phyloP scores from a whole-genome alignment of 2,888 invertebrate genomes.

The Oscheius sp. region DNA sequence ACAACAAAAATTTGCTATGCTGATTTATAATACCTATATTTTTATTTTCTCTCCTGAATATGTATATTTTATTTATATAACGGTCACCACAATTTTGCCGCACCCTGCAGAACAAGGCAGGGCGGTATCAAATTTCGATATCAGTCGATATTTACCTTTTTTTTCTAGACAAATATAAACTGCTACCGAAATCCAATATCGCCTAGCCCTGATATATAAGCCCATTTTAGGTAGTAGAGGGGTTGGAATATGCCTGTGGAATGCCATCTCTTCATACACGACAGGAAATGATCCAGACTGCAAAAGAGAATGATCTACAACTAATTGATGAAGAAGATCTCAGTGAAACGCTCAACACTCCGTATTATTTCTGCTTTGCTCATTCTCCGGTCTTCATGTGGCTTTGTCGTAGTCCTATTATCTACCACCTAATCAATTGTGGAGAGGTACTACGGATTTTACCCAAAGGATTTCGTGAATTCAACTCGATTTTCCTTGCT shows the following conservation, averaged over 20 bases:
- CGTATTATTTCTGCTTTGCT: slow-evolving; percentile 67
- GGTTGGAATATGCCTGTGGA: slow-evolving; percentile 65
- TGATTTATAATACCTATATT: no score
- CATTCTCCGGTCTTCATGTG: slow-evolving; percentile 68
- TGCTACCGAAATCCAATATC: no score
- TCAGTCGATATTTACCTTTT: no score
- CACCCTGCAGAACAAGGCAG: no score
- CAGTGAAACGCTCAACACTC: slow-evolving; percentile 41
- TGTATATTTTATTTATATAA: no score
- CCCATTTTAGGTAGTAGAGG: slow-evolving; percentile 43
- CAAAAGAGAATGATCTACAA: slow-evolving; percentile 41
- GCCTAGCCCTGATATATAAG: no score
- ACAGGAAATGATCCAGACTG: slow-evolving; percentile 58
- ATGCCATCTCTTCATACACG: slow-evolving; percentile 67
- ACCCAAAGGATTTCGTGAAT: slow-evolving; percentile 65
- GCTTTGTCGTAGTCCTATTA: slow-evolving; percentile 55
- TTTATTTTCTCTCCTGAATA: no score
- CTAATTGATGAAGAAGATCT: slow-evolving; percentile 50
- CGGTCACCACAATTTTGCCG: no score
- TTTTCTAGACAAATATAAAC: no score
- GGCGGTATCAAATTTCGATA: no score
- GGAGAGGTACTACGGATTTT: slow-evolving; percentile 58
- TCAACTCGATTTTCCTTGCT: slow-evolving; percentile 64
- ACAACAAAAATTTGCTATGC: no score
- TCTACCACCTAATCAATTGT: slow-evolving; percentile 39